Evolutionary conservation across 1,140 invertebrate genomes (phyloP).

Genomic region (Paralvinella palmiformis): DNA sequence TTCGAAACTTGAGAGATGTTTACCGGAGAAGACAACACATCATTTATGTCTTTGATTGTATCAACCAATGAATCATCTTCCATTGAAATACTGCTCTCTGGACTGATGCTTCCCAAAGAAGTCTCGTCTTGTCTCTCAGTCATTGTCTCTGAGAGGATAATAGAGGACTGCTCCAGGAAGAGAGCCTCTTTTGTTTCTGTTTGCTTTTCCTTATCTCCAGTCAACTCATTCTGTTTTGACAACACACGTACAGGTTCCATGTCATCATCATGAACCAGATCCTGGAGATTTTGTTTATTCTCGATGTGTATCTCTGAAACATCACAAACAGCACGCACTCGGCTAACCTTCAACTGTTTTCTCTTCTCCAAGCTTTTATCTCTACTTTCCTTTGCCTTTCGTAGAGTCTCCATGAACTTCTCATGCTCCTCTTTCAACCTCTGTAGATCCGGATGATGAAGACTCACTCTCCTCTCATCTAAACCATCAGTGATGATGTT

Average conservation of each 20-base stretch:
- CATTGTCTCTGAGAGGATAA: too few species aligned
- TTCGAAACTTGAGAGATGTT: neutral
- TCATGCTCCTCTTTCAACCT: constrained; percentile 32
- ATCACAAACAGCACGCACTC: neutral
- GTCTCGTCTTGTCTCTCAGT: neutral
- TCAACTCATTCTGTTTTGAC: too few species aligned
- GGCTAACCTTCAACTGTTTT: neutral
- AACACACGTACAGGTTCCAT: too few species aligned
- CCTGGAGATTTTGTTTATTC: too few species aligned
- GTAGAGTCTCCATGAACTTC: constrained; percentile 31
- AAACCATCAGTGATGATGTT: too few species aligned
- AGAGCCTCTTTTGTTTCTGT: too few species aligned
- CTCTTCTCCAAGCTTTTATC: constrained; percentile 4
- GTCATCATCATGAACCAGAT: too few species aligned
- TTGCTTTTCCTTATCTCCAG: too few species aligned
- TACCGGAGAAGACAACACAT: neutral
- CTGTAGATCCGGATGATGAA: constrained; percentile 24
- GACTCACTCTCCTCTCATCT: too few species aligned
- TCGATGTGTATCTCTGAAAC: neutral
- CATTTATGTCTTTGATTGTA: neutral
- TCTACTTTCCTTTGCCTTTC: constrained; percentile 13
- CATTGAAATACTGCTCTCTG: neutral
- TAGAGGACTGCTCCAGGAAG: too few species aligned
- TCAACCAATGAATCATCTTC: constrained; percentile 1
- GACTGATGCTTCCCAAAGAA: neutral